Percentiles rank a stretch among this genome's conserved stretches.
phyloP scores from a whole-genome alignment of 2,888 invertebrate species.

The Conchocele bisecta region DNA sequence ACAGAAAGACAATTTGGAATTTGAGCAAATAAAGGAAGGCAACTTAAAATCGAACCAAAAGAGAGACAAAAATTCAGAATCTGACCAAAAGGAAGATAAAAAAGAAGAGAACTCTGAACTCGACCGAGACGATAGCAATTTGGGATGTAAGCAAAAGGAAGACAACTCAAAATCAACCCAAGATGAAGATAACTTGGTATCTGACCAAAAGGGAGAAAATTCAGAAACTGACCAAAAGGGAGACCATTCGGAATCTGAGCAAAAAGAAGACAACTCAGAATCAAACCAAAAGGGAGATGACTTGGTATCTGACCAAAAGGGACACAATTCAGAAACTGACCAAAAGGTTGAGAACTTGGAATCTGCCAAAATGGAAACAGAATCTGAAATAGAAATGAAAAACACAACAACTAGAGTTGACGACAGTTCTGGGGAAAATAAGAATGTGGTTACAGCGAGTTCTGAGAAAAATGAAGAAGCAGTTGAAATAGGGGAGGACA shows the following conservation, averaged over 20 bases:
- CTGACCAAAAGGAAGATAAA: not conserved
- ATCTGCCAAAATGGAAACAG: slow-evolving; percentile 10
- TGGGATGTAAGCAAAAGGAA: too few species aligned
- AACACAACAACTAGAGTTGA: too few species aligned
- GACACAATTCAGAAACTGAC: not conserved
- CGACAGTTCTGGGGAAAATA: not conserved
- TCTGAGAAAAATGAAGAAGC: slow-evolving; percentile 7
- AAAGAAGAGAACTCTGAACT: not conserved
- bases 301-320: too few species aligned
- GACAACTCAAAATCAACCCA: too few species aligned
- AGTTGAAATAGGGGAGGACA: slow-evolving; percentile 25
- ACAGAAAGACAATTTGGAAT: too few species aligned
- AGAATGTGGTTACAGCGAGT: not conserved
- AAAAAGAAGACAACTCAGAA: too few species aligned
- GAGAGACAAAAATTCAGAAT: not conserved
- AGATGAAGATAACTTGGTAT: too few species aligned
- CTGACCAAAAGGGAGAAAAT: too few species aligned
- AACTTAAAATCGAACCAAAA: not conserved
- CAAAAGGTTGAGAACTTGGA: not conserved
- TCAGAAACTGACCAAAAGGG: too few species aligned
- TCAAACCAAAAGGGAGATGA: too few species aligned
- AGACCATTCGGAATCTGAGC: too few species aligned
- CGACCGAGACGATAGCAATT: too few species aligned
- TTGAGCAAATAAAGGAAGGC: not conserved
- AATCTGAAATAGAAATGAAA: not conserved